Percentiles rank a stretch among this genome's conserved stretches.
phyloP scores from a whole-genome alignment of 2,888 invertebrate species.

The Brachylomia viminalis region DNA sequence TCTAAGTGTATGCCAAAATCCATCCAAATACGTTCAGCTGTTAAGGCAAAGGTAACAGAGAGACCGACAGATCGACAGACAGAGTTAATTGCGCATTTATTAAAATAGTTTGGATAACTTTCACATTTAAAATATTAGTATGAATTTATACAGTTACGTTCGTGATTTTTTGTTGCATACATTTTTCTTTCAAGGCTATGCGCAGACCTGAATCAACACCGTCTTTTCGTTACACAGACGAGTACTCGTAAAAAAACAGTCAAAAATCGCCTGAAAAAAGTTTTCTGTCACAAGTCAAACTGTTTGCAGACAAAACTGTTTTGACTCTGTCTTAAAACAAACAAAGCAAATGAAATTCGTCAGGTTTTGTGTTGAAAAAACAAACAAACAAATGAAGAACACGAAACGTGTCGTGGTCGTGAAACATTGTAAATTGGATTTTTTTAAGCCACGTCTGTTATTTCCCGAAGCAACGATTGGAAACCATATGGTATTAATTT shows the following conservation, averaged over 20 bases:
- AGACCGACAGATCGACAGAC: neutral
- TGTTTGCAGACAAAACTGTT: neutral
- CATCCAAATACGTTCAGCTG: neutral
- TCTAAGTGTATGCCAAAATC: neutral
- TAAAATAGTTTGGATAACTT: neutral
- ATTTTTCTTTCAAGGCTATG: constrained; percentile 17
- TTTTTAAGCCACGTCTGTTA: constrained; percentile 37
- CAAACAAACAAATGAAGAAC: constrained; percentile 37
- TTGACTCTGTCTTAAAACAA: neutral
- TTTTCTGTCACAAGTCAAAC: neutral
- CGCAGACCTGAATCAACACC: neutral
- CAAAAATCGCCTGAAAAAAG: neutral
- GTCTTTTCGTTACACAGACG: neutral
- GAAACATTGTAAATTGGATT: constrained; percentile 47
- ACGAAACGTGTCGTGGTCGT: constrained; percentile 29
- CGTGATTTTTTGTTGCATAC: neutral
- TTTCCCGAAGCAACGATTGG: constrained; percentile 2
- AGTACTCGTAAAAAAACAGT: neutral
- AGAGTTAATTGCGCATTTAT: neutral
- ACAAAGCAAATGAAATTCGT: neutral
- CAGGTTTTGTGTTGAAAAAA: constrained; percentile 5
- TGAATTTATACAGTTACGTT: constrained; percentile 36
- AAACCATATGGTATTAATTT: constrained; percentile 46
- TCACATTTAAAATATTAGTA: neutral
- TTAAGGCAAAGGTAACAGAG: neutral